Conservation (phyloP, 2,797 vertebrate species). For the Cyclura pinguis region DNA sequence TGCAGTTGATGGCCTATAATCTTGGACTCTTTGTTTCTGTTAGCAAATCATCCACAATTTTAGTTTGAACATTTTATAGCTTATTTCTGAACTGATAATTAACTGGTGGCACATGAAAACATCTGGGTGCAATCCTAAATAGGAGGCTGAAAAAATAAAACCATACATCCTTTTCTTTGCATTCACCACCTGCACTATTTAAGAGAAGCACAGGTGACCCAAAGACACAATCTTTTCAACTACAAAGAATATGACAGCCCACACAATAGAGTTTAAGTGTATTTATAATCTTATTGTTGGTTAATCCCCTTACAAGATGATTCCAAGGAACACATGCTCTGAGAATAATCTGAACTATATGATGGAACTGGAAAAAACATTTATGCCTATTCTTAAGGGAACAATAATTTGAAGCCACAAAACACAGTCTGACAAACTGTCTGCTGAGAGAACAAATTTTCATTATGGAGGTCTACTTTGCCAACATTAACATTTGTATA, state of each 20-base stretch:
- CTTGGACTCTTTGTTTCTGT: not conserved
- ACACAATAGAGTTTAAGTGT: not conserved
- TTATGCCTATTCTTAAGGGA: constrained; percentile 52
- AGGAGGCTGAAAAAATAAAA: not conserved
- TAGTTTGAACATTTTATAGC: not conserved
- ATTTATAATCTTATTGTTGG: constrained; percentile 21
- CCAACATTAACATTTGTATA: constrained; percentile 22
- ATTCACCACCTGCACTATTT: not conserved
- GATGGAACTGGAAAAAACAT: constrained; percentile 48
- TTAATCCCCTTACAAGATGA: constrained; percentile 2
- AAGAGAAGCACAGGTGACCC: fast-evolving
- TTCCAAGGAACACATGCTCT: constrained; percentile 18
- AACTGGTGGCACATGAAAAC: not conserved
- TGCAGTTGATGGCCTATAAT: not conserved
- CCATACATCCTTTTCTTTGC: not conserved
- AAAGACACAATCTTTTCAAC: constrained; percentile 17
- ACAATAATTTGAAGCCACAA: constrained; percentile 19
- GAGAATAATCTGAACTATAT: not conserved
- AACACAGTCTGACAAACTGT: constrained; percentile 24
- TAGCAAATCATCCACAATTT: not conserved
- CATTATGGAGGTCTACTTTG: not conserved
- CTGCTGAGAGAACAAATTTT: constrained; percentile 42
- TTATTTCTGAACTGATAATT: not conserved
- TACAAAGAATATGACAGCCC: not conserved
- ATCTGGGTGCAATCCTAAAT: not conserved